phyloP scores from a whole-genome alignment of 1,140 invertebrate species.

The Mesaphorura yosii region DNA sequence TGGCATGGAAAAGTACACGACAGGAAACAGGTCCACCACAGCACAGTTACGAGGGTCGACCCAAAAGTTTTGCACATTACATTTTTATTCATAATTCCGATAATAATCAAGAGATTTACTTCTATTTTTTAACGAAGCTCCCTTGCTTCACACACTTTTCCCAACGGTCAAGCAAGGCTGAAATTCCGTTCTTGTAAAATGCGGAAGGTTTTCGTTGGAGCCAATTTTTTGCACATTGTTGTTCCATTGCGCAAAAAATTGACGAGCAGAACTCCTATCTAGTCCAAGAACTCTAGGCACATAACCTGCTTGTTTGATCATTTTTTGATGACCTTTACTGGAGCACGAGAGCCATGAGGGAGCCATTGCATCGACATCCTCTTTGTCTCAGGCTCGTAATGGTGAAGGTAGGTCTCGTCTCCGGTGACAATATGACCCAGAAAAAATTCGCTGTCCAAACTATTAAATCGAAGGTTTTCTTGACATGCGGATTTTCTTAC shows the following conservation, averaged over 20 bases:
- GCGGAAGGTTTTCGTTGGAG: background rate
- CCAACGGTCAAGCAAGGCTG: background rate
- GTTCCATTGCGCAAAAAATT: slow-evolving; percentile 3
- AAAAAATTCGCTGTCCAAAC: slow-evolving; percentile 9
- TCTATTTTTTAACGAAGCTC: background rate
- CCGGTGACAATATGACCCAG: slow-evolving; percentile 14
- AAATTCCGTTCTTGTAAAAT: slow-evolving; percentile 7
- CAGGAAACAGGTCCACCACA: too few relatives aligned
- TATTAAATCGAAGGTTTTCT: background rate
- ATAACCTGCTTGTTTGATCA: background rate
- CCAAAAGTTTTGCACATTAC: too few relatives aligned
- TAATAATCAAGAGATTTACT: too few relatives aligned
- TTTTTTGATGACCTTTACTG: background rate
- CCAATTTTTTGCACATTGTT: slow-evolving; percentile 1
- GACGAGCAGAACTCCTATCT: slow-evolving; percentile 1
- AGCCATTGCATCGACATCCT: slow-evolving; percentile 12
- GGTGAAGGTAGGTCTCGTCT: slow-evolving; percentile 12
- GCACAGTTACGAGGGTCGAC: too few relatives aligned
- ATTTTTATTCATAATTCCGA: too few relatives aligned
- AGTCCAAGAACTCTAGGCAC: background rate
- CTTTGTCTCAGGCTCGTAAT: slow-evolving; percentile 12
- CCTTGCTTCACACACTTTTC: slow-evolving; percentile 3
- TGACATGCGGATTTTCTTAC: slow-evolving; percentile 1
- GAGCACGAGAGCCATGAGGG: background rate
- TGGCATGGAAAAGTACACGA: too few relatives aligned